These are phyloP conservation scores for Ataeniobius toweri DNA, from an alignment of 2,797 vertebrate species.

Conservation along the genomic window DNA sequence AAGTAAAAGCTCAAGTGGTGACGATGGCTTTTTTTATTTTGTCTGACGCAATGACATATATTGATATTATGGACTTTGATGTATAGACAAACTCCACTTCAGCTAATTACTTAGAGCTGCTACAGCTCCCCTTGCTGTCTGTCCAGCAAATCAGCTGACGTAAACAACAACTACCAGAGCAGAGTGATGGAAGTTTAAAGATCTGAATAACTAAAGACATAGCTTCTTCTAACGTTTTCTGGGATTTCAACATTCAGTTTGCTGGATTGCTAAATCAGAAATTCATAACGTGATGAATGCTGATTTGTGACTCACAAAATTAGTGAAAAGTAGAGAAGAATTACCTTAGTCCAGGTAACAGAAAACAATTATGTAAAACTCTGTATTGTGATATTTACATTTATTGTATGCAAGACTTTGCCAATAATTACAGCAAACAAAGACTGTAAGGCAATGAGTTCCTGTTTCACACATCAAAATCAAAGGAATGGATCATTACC, in stretches of 20 bases:
- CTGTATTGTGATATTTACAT: too few species aligned
- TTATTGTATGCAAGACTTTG: too few species aligned
- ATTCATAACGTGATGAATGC: background rate
- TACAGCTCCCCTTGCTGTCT: constrained; percentile 26
- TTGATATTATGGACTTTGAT: constrained; percentile 49
- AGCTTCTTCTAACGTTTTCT: background rate
- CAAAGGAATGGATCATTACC: too few species aligned
- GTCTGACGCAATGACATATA: constrained; percentile 30
- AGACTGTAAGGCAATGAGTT: too few species aligned
- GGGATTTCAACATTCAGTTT: background rate
- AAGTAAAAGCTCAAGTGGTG: constrained; percentile 4
- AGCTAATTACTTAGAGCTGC: constrained; percentile 55
- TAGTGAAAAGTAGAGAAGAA: background rate
- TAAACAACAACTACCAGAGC: background rate
- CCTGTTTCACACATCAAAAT: too few species aligned
- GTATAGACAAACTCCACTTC: constrained; percentile 66
- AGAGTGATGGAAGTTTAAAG: background rate
- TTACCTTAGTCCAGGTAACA: background rate
- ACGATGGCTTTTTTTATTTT: constrained; percentile 18
- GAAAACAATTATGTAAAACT: too few species aligned
- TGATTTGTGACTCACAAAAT: background rate
- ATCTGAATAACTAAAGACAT: background rate
- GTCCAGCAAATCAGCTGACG: constrained; percentile 19
- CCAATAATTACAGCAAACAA: too few species aligned
- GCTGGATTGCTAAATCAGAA: background rate